Evolutionary conservation across 2,888 invertebrate genomes (phyloP).

Genomic region (Boloria selene): DNA sequence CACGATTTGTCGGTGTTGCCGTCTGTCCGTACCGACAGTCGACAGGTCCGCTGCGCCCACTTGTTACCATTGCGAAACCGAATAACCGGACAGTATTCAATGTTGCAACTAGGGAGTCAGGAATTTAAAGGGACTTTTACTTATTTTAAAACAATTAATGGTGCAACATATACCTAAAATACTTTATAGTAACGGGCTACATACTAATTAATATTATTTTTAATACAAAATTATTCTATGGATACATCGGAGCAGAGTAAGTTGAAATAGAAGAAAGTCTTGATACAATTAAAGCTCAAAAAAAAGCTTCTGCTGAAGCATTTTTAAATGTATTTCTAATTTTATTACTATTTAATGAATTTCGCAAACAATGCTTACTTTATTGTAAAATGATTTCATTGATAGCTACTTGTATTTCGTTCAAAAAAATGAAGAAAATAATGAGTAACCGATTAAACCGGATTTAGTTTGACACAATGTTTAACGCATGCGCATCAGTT

Average conservation of each 20-base stretch:
- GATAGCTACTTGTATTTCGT: neutral
- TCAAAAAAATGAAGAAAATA: slow-evolving; percentile 8
- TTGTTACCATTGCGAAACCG: slow-evolving; percentile 47
- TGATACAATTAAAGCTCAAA: no score
- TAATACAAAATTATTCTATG: no score
- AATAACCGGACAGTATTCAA: slow-evolving; percentile 27
- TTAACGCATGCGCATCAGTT: slow-evolving; percentile 28
- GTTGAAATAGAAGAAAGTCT: no score
- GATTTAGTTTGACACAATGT: slow-evolving; percentile 26
- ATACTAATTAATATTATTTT: no score
- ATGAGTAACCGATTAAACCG: slow-evolving; percentile 29
- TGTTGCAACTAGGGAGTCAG: slow-evolving; percentile 24
- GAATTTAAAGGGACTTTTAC: slow-evolving; percentile 23
- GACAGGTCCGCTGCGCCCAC: slow-evolving; percentile 56
- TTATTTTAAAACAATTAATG: neutral
- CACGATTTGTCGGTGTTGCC: slow-evolving; percentile 41
- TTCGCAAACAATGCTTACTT: neutral
- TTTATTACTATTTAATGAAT: neutral
- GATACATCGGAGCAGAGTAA: no score
- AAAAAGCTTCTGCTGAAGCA: no score
- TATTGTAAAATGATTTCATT: slow-evolving; percentile 6
- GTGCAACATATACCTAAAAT: no score
- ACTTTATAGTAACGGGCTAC: no score
- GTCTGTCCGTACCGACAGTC: slow-evolving; percentile 40
- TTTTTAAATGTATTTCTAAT: no score